A percentile compares a stretch with the other conserved stretches of the same genome.
Conservation (phyloP, 2,113 vertebrate genomes). For the Oncorhynchus tshawytscha region DNA sequence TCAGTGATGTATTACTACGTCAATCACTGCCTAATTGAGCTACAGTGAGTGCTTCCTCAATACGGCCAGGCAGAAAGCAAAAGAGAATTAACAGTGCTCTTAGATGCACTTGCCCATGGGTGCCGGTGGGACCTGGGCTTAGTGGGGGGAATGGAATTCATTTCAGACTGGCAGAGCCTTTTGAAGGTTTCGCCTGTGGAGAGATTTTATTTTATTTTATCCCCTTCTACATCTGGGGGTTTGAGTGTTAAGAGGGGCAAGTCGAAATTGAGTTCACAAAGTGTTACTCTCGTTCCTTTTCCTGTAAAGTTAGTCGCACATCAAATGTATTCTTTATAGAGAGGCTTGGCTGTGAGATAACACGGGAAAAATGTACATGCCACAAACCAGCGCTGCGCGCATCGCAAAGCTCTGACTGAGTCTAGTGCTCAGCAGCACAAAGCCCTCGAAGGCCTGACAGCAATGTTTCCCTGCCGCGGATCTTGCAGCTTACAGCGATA, state of each 20-base stretch:
- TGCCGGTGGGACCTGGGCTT: constrained; percentile 18
- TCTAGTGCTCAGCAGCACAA: background rate
- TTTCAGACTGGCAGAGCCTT: constrained; percentile 17
- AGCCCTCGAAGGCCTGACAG: constrained; percentile 16
- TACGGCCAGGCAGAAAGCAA: background rate
- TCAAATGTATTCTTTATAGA: constrained; percentile 16
- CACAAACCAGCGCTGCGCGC: background rate
- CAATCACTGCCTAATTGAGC: background rate
- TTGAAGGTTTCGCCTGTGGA: constrained; percentile 29
- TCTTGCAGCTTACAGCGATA: constrained; percentile 10
- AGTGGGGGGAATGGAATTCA: constrained; percentile 21
- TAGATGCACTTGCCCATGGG: background rate
- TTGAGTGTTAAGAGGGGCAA: constrained; percentile 14
- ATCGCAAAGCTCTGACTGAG: constrained; percentile 7
- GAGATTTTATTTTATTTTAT: no score
- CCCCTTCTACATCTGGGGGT: constrained; percentile 1
- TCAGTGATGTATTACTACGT: background rate
- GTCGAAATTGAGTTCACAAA: constrained; percentile 35
- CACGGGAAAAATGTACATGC: constrained; percentile 19
- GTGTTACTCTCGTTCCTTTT: constrained; percentile 10
- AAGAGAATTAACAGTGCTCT: constrained; percentile 22
- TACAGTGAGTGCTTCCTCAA: background rate
- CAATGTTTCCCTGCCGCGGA: constrained; percentile 12
- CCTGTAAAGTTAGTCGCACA: constrained; percentile 22
- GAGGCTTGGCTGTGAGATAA: constrained; percentile 12